Evolutionary conservation across 2,113 vertebrate species (phyloP).

Genomic region (Aramus guarauna): DNA sequence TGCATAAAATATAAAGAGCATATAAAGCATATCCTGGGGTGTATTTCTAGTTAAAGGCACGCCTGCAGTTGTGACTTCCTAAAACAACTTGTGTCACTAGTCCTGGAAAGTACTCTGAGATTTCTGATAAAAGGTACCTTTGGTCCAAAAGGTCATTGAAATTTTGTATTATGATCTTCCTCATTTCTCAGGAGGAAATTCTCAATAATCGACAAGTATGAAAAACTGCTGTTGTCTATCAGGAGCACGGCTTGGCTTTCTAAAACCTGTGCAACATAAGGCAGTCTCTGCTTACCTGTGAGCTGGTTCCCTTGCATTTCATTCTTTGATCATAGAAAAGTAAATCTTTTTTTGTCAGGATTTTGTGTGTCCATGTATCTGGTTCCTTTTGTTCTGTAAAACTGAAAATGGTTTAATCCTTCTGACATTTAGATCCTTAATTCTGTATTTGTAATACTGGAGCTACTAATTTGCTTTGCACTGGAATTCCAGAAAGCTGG

Average conservation of each 20-base stretch:
- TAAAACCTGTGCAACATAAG: neutral
- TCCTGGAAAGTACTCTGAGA: neutral
- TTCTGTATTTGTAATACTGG: neutral
- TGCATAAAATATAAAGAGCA: neutral
- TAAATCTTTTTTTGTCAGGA: neutral
- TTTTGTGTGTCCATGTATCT: neutral
- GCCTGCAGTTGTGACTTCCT: neutral
- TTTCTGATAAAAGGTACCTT: neutral
- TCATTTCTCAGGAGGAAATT: neutral
- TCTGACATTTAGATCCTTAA: neutral
- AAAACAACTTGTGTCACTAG: neutral
- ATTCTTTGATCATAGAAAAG: neutral
- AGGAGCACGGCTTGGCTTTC: neutral
- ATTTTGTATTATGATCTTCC: neutral
- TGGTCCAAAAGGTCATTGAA: neutral
- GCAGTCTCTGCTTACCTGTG: neutral
- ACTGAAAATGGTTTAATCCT: neutral
- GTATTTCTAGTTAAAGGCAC: neutral
- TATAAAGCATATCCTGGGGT: neutral
- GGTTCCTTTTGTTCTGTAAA: neutral
- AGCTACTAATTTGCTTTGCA: neutral
- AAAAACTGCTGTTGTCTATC: neutral
- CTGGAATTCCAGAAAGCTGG: neutral
- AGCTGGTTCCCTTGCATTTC: neutral
- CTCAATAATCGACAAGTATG: neutral